Evolutionary conservation across 1,140 invertebrate species (phyloP).

Genomic region (Brachionus calyciflorus): DNA sequence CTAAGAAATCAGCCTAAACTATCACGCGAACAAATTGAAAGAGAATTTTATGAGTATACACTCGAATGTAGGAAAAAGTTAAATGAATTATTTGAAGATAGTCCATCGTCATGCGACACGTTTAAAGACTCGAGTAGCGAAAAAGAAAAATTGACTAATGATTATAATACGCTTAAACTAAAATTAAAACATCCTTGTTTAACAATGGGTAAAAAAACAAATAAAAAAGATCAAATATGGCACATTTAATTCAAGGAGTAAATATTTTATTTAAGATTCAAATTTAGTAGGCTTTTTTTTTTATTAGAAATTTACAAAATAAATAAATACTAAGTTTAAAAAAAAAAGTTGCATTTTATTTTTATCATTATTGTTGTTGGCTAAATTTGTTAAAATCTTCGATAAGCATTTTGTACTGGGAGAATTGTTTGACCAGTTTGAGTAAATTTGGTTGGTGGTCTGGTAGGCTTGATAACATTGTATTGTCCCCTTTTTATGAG

Average conservation of each 20-base stretch:
- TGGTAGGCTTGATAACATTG: conserved; percentile 41
- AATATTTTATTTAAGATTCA: neutral
- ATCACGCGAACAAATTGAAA: conserved; percentile 29
- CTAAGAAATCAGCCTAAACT: neutral
- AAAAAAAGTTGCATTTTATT: neutral
- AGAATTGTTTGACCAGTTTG: conserved; percentile 44
- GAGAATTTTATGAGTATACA: conserved; percentile 44
- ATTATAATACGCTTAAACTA: conserved; percentile 4
- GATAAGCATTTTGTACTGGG: conserved; percentile 44
- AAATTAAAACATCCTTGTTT: conserved; percentile 17
- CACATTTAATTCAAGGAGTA: neutral
- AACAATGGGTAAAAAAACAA: neutral
- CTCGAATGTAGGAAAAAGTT: conserved; percentile 26
- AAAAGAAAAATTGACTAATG: conserved; percentile 16
- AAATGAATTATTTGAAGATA: conserved; percentile 3
- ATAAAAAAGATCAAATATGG: neutral
- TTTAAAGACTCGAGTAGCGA: neutral
- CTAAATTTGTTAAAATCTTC: conserved; percentile 19
- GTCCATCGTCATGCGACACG: neutral
- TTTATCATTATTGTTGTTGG: neutral
- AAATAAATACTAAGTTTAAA: neutral
- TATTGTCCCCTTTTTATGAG: conserved; percentile 29
- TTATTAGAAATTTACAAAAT: neutral
- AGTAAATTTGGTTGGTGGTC: conserved; percentile 41
- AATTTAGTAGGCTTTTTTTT: neutral